Base-by-base conservation (phyloP, 2,797 vertebrate species). In the Chanos chanos region DNA sequence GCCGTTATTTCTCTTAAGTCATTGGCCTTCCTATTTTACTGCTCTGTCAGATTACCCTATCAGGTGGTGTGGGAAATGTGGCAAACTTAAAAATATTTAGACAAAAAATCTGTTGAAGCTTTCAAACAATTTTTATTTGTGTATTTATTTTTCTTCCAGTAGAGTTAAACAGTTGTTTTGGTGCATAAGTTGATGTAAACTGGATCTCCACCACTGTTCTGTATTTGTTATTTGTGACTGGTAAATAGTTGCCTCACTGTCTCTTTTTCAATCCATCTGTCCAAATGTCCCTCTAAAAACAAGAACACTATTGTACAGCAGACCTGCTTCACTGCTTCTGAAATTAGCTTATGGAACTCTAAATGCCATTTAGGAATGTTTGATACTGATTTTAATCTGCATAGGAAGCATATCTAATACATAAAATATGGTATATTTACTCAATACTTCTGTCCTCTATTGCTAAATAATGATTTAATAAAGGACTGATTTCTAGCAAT, bases 11-110 rank as follows among this genome's bases (percentile, higher is more conserved):
- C 62, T 71, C 22, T 62, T 73, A 66, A 75, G n/a, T 78, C 56
- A 44, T 82, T 83, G 80, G 85, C 86, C 85, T 89, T 87, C 59
- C 19, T 59, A 68, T 68, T 75, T 3, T 64, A 57, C 33, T 15
- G 34, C 74, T 76, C 31, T 27, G 36, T 25, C n/a, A 55, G 30
- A 67, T 51, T 54, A 67, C 36, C 12, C 39, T 62, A 58, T 53
- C 30, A 66, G 56, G 59, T 15, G 49, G 34, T 68, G 37, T 57
- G 60, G 56, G 18, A 39, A 70, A 53, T 27, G 19, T 9, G 41
- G 31, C 24, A 7, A 66, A 64, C 69, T 68, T 47, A 28, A 62
- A 51, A 27, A 10, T 39, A 12, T 66, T 55, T 30, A 48, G 45
- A 33, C 24, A 12, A 10, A 43, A 6, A 13, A 10, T 37, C 4